A percentile compares a stretch with the other conserved stretches of the same genome.
These are phyloP conservation scores for Pristionchus mayeri DNA, from an alignment of 2,888 invertebrate genomes.

Conservation along the genomic window DNA sequence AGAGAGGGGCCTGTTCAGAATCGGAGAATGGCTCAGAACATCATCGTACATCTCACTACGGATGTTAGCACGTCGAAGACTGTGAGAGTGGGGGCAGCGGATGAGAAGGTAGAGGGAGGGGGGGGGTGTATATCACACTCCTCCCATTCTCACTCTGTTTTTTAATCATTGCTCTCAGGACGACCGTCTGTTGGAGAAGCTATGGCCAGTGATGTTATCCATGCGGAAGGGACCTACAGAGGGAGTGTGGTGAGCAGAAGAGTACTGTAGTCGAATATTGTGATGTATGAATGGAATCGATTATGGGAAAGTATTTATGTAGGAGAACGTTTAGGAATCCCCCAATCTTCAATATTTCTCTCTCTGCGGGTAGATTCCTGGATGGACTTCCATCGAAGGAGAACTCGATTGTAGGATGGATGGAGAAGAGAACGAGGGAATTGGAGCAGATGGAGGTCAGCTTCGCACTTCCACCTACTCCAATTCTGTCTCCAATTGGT, in stretches of 20 bases:
- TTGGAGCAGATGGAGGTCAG: not conserved
- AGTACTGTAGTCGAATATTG: not conserved
- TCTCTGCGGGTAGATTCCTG: slow-evolving; percentile 56
- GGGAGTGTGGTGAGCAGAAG: not conserved
- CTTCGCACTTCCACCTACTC: not conserved
- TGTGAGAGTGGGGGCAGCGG: not conserved
- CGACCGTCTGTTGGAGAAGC: not conserved
- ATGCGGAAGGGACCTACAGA: slow-evolving; percentile 21
- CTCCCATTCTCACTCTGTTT: not conserved
- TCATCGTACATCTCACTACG: slow-evolving; percentile 42
- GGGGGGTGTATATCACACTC: not conserved
- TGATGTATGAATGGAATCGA: not conserved
- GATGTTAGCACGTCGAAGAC: slow-evolving; percentile 31
- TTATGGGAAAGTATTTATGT: not conserved
- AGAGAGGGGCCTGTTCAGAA: not conserved
- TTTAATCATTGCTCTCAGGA: not conserved
- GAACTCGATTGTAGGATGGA: slow-evolving; percentile 54
- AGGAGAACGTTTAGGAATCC: slow-evolving; percentile 54
- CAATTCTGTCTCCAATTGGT: too few species aligned
- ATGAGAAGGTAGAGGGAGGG: not conserved
- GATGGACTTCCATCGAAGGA: slow-evolving; percentile 55
- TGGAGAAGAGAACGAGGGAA: slow-evolving; percentile 44
- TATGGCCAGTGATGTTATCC: slow-evolving; percentile 24
- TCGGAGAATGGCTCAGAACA: slow-evolving; percentile 31
- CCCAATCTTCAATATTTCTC: slow-evolving; percentile 55